Conservation (phyloP, 2,797 vertebrate genomes). For the Trichosurus vulpecula region DNA sequence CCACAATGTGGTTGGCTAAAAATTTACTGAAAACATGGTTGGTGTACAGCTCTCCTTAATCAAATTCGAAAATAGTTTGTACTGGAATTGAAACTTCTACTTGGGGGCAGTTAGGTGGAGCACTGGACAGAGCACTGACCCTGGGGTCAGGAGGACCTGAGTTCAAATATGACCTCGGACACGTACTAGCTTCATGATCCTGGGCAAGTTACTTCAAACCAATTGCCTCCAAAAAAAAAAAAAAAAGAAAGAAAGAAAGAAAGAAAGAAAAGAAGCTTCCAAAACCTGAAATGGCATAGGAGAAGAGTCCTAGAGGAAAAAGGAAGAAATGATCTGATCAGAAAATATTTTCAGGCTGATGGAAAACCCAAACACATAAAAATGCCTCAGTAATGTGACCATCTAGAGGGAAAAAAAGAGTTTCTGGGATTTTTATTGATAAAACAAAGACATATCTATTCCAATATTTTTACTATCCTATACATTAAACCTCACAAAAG, state of each 20-base stretch:
- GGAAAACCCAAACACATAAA: constrained; percentile 2
- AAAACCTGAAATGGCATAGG: constrained; percentile 2
- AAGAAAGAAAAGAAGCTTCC: background rate
- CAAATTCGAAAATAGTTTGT: constrained; percentile 18
- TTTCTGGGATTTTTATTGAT: constrained; percentile 29
- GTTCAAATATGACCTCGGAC: background rate
- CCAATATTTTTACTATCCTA: background rate
- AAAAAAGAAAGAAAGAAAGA: background rate
- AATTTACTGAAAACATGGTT: constrained; percentile 35
- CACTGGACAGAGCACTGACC: background rate
- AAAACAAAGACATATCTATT: constrained; percentile 33
- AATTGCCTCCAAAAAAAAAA: background rate
- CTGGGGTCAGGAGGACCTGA: background rate
- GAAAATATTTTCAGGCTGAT: constrained; percentile 25
- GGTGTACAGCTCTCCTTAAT: constrained; percentile 30
- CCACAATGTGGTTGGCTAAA: constrained; percentile 20
- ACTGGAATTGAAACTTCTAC: constrained; percentile 30
- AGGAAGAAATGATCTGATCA: background rate
- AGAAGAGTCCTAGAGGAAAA: constrained; percentile 22
- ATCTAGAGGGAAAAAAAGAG: constrained; percentile 16
- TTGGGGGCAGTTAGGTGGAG: background rate
- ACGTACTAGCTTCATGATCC: background rate
- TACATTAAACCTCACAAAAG: background rate
- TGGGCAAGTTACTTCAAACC: background rate
- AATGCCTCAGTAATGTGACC: constrained; percentile 13